Conservation (phyloP, 2,797 vertebrate species). For the Mus minutoides region DNA sequence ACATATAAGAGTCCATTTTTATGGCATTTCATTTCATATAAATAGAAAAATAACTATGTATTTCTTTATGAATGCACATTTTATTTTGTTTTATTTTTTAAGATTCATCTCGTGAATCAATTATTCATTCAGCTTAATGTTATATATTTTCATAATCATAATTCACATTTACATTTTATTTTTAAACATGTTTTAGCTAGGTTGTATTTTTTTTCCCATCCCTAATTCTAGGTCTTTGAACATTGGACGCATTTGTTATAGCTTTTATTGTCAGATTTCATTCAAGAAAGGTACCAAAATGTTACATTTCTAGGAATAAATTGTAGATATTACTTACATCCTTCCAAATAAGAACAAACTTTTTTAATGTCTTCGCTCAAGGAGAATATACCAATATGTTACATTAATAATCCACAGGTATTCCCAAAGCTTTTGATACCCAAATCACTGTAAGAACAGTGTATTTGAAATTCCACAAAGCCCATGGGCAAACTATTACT, state of each 20-base stretch:
- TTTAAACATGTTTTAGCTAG: background rate
- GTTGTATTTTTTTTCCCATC: background rate
- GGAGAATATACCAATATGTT: background rate
- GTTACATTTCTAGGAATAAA: background rate
- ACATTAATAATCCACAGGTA: background rate
- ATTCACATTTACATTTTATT: background rate
- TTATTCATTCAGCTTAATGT: background rate
- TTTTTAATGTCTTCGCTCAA: background rate
- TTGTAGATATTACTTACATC: background rate
- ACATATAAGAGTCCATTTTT: background rate
- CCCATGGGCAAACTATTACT: background rate
- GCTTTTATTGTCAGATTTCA: background rate
- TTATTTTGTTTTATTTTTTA: background rate
- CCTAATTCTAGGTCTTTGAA: background rate
- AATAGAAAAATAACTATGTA: background rate
- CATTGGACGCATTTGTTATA: background rate
- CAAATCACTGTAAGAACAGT: background rate
- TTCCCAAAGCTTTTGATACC: background rate
- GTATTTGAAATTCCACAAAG: slow-evolving; percentile 15
- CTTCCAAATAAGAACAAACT: slow-evolving; percentile 32
- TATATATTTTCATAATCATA: background rate
- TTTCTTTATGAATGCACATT: background rate
- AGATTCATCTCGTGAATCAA: background rate
- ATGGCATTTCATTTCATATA: background rate
- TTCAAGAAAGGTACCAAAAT: background rate